A percentile compares a stretch with the other conserved stretches of the same genome.
These are phyloP conservation scores for Spea bombifrons DNA, from an alignment of 2,113 vertebrate genomes.

Conservation along the genomic window DNA sequence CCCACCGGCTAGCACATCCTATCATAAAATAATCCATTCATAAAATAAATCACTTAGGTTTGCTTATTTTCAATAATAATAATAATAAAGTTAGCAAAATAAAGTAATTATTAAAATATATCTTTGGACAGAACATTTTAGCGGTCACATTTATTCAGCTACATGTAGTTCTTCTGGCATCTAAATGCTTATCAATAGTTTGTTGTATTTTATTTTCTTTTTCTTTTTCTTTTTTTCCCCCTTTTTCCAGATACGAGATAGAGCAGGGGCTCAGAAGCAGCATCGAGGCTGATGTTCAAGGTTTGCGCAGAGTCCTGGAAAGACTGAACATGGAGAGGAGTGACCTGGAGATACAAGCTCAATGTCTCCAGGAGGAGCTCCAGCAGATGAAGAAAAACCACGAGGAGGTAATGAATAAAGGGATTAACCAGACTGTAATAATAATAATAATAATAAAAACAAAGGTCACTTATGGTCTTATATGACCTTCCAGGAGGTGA, in stretches of 20 bases:
- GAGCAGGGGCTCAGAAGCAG: not conserved
- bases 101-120: no score
- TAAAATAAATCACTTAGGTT: no score
- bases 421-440: not conserved
- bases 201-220: conserved; percentile 30
- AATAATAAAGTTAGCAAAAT: no score
- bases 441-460: no score
- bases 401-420: conserved; percentile 65
- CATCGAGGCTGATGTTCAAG: conserved; percentile 75
- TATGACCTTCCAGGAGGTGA: conserved; percentile 50
- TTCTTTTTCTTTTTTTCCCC: conserved; percentile 18
- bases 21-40: no score
- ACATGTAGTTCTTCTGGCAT: no score
- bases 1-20: no score
- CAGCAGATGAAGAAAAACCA: conserved; percentile 84
- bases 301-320: conserved; percentile 75
- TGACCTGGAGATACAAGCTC: conserved; percentile 78
- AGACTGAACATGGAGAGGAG: conserved; percentile 74
- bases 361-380: conserved; percentile 84
- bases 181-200: no score
- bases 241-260: not conserved
- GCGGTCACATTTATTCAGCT: no score
- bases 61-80: no score
- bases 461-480: not conserved
- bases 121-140: no score